These are phyloP conservation scores for Eristalis tenax DNA, from an alignment of 2,888 invertebrate genomes.

Conservation along the genomic window DNA sequence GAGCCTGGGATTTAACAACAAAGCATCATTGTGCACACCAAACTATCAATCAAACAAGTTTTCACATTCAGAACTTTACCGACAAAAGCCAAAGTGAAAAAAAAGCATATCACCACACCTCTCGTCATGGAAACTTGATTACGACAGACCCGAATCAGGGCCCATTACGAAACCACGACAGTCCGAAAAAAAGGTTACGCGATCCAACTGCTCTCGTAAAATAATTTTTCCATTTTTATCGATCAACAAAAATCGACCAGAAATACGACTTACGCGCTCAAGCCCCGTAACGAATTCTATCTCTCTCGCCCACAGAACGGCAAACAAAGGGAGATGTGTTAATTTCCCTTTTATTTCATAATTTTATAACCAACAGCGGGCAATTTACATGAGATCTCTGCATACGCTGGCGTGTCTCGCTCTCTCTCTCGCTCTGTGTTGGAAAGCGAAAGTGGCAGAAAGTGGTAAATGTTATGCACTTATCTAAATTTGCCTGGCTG, in stretches of 20 bases:
- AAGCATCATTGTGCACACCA: no score
- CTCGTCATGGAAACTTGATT: not conserved
- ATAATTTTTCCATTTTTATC: not conserved
- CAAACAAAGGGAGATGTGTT: constrained; percentile 5
- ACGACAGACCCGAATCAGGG: not conserved
- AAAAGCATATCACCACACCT: not conserved
- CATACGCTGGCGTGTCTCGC: not conserved
- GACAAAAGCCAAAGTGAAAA: not conserved
- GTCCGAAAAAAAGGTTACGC: not conserved
- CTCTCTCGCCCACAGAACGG: not conserved
- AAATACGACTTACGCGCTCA: no score
- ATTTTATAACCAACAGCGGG: constrained; percentile 29
- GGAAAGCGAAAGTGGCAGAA: constrained; percentile 1
- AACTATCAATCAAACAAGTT: no score
- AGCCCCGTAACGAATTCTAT: not conserved
- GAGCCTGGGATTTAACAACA: no score
- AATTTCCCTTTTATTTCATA: constrained; percentile 33
- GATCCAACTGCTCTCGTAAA: not conserved
- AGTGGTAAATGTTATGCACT: constrained; percentile 8
- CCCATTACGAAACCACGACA: not conserved
- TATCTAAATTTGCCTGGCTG: not conserved
- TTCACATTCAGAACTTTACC: not conserved
- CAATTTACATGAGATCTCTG: constrained; percentile 39
- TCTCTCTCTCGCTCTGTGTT: not conserved
- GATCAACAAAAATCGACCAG: not conserved